These are phyloP conservation scores for Himalopsyche anomala DNA, from an alignment of 2,888 invertebrate genomes.

Conservation along the genomic window DNA sequence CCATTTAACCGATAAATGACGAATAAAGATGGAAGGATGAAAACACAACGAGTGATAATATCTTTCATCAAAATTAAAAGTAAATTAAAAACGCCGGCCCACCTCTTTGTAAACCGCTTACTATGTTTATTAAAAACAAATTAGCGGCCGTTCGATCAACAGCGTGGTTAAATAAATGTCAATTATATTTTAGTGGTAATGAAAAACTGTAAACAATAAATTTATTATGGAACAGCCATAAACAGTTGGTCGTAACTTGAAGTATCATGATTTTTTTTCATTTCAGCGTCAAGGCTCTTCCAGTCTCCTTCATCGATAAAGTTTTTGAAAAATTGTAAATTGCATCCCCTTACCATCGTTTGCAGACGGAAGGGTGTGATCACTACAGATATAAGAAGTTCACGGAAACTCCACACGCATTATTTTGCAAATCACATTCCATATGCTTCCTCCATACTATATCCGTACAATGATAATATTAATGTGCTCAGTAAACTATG, in stretches of 20 bases:
- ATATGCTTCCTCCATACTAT: too few relatives aligned
- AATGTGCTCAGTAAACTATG: too few relatives aligned
- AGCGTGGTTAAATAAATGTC: background rate
- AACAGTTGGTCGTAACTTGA: background rate
- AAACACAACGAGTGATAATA: background rate
- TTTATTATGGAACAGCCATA: background rate
- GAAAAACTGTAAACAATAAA: background rate
- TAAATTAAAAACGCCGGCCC: background rate
- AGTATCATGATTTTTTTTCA: too few relatives aligned
- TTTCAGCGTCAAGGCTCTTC: too few relatives aligned
- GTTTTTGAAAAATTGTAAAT: too few relatives aligned
- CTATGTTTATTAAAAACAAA: background rate
- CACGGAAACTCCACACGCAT: too few relatives aligned
- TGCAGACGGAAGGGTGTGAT: too few relatives aligned
- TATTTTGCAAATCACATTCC: too few relatives aligned
- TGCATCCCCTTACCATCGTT: too few relatives aligned
- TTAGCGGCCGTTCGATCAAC: background rate
- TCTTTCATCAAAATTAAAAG: constrained; percentile 26
- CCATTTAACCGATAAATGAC: background rate
- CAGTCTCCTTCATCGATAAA: too few relatives aligned
- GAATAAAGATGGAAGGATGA: background rate
- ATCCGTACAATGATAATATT: too few relatives aligned
- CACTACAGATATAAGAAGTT: too few relatives aligned
- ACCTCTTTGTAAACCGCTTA: background rate
- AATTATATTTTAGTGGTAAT: background rate